Conservation (phyloP, 2,888 invertebrate species). For the Agelastica alni region DNA sequence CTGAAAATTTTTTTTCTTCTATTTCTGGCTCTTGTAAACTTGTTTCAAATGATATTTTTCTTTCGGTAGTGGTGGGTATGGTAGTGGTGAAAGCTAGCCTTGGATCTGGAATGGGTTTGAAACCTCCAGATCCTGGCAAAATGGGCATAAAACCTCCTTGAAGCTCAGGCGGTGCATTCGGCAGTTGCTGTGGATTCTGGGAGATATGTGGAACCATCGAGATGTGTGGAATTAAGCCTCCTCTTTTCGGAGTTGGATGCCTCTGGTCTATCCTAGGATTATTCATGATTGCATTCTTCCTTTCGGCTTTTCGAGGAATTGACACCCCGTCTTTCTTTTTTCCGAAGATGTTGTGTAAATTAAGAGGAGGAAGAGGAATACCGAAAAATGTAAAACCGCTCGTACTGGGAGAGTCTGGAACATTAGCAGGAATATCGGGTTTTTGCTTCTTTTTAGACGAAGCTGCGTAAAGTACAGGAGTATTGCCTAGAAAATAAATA, state of each 20-base stretch:
- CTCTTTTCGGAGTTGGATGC: slow-evolving; percentile 8
- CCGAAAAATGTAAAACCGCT: slow-evolving; percentile 84
- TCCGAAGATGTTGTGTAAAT: slow-evolving; percentile 66
- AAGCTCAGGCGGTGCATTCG: slow-evolving; percentile 59
- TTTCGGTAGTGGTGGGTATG: background rate
- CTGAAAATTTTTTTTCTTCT: background rate
- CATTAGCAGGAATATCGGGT: slow-evolving; percentile 47
- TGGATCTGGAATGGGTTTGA: slow-evolving; percentile 64
- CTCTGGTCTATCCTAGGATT: slow-evolving; percentile 27
- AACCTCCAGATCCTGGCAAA: slow-evolving; percentile 74
- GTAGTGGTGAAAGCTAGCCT: slow-evolving; percentile 13
- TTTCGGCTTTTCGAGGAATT: slow-evolving; percentile 34
- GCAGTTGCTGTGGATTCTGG: slow-evolving; percentile 50
- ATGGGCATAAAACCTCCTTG: slow-evolving; percentile 81
- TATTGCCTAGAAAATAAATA: slow-evolving; percentile 58
- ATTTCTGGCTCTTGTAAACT: background rate
- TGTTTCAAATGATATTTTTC: background rate
- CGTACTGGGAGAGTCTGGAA: slow-evolving; percentile 58
- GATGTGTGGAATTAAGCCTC: slow-evolving; percentile 12
- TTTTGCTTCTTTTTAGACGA: slow-evolving; percentile 48
- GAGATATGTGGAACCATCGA: background rate
- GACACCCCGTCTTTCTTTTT: slow-evolving; percentile 44
- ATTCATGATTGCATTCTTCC: slow-evolving; percentile 51
- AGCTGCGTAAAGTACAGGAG: slow-evolving; percentile 66
- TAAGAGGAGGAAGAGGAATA: slow-evolving; percentile 75